Percentiles rank a stretch among this genome's conserved stretches.
phyloP scores from a whole-genome alignment of 2,797 vertebrate species.

The Eutrigla gurnardus region DNA sequence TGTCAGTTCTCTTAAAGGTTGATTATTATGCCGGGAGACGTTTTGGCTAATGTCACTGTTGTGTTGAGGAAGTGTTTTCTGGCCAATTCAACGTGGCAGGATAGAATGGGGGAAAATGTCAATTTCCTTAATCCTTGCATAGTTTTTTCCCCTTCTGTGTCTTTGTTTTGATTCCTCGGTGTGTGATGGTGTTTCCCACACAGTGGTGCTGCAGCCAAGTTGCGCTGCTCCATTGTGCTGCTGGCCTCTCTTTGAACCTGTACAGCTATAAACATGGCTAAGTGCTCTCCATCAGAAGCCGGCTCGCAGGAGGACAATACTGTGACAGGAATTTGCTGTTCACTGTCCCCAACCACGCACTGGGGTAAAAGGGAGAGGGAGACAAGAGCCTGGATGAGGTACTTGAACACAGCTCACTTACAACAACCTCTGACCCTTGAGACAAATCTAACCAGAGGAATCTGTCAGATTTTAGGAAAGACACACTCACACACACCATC shows the following conservation, averaged over 20 bases:
- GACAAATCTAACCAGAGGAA: conserved; percentile 52
- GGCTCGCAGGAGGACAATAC: conserved; percentile 76
- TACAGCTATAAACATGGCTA: conserved; percentile 80
- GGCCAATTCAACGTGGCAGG: conserved; percentile 56
- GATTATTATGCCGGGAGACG: conserved; percentile 51
- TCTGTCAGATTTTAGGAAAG: conserved; percentile 46
- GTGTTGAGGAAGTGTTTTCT: conserved; percentile 72
- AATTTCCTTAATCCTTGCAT: conserved; percentile 65
- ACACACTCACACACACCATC: conserved; percentile 16
- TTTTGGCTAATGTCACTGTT: conserved; percentile 63
- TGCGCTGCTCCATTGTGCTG: conserved; percentile 77
- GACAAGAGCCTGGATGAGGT: conserved; percentile 50
- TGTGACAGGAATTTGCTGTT: conserved; percentile 78
- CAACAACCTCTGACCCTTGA: conserved; percentile 54
- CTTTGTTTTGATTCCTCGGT: conserved; percentile 73
- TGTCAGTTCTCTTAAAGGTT: conserved; percentile 49
- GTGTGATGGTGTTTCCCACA: conserved; percentile 75
- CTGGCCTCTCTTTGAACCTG: conserved; percentile 84
- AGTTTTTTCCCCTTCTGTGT: conserved; percentile 54
- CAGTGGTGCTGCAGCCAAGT: conserved; percentile 69
- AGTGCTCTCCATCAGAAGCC: conserved; percentile 79
- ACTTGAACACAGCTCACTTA: conserved; percentile 72
- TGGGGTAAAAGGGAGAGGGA: conserved; percentile 41
- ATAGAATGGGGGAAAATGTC: conserved; percentile 41
- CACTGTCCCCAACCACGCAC: conserved; percentile 61